Evolutionary conservation across 2,113 vertebrate species (phyloP), one percentile per base, ranked within the genome.

Genomic region (Copsychus sechellarum): DNA sequence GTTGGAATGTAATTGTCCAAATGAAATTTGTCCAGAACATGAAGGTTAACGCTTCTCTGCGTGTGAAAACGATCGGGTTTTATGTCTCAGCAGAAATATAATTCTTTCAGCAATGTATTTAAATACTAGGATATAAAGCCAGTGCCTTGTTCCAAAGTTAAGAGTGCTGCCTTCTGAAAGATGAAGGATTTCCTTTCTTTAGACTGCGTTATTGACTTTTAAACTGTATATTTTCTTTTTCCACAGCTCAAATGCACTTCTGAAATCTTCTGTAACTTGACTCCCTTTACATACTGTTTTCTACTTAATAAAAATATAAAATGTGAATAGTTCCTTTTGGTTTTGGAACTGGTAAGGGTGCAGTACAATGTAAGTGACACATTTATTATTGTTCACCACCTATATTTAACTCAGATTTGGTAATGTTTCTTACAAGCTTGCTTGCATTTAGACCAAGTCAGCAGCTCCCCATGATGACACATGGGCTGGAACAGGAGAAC

Each of bases 391-490:
- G 69, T 64, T 93, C 65, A 54, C 12, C 47, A 85, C 48, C 62
- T 95, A 72, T 82, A 87, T 90, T 94, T 94, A 94, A 91, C 87
- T 56, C 73, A 10, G 36, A 81, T 93, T 83, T 77, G 65, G 16
- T 80, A 67, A 57, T 76, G 48, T 86, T 91, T 82, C 53, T 73
- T 60, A 88, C 86, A 93, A 84, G 74, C 28, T 28, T 95, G 45
- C 64, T 97, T 78, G 40, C 54, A 38, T 71, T 90, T 86, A 43
- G 43, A 77, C 51, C 54, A 70, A 90, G 91, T 95, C 88, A 96
- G 95, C 95, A 89, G 40, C 82, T 95, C 34, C 56, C 50, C 42
- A 3, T 18, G 64, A 43, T 80, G 91, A 79, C 36, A 48, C 21
- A 47, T 71, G 51, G 72, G 16, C 48, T 87, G 56, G n/a, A 54